These are phyloP conservation scores for Amia ocellicauda DNA, from an alignment of 2,113 vertebrate genomes.

Conservation along the genomic window DNA sequence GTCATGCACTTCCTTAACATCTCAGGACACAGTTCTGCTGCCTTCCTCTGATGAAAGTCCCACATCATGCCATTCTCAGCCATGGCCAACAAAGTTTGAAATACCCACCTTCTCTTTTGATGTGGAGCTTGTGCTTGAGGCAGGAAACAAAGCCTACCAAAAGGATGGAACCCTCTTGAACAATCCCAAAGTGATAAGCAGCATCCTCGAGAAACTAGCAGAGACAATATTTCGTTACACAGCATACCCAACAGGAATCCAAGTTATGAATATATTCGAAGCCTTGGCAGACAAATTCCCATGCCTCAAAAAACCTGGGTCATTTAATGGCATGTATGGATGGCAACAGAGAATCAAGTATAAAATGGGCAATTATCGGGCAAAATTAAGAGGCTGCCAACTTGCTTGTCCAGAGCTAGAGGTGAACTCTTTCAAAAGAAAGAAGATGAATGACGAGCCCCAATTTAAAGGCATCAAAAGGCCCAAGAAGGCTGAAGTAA, in stretches of 20 bases:
- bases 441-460: background rate
- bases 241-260: constrained; percentile 25
- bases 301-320: constrained; percentile 31
- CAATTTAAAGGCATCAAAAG: constrained; percentile 19
- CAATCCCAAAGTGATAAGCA: too few relatives aligned
- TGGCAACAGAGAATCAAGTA: constrained; percentile 25
- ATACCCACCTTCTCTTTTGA: too few relatives aligned
- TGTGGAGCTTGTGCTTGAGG: too few relatives aligned
- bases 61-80: too few relatives aligned
- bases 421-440: constrained; percentile 21
- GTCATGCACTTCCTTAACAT: background rate
- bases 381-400: constrained; percentile 25
- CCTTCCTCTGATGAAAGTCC: too few relatives aligned
- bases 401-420: constrained; percentile 24
- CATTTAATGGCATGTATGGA: too few relatives aligned
- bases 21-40: constrained; percentile 20
- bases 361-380: constrained; percentile 25
- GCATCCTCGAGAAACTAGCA: too few relatives aligned
- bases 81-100: too few relatives aligned
- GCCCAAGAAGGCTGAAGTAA: too few relatives aligned
- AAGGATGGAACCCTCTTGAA: too few relatives aligned
- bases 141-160: too few relatives aligned
- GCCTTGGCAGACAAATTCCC: constrained; percentile 19
- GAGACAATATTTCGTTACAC: constrained; percentile 28
- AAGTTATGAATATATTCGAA: constrained; percentile 21